Evolutionary conservation across 2,888 invertebrate genomes (phyloP), one percentile per base, ranked within the genome.

Genomic region (Anagyrus pseudococci): DNA sequence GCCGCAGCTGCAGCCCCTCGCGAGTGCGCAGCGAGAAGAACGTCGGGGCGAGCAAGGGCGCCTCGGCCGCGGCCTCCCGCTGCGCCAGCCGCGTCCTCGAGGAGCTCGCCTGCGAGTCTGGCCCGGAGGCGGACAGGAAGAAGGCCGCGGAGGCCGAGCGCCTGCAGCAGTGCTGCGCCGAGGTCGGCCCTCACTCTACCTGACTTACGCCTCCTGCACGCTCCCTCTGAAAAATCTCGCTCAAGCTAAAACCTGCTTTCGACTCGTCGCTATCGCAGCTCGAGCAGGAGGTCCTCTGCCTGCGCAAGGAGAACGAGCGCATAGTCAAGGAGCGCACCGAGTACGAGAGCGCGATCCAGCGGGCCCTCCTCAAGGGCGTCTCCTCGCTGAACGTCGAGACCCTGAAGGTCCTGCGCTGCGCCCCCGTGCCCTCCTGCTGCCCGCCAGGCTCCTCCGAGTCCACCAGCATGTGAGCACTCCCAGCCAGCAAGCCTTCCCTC

Each of bases 301-400:
- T 79, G 25, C 72, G 69, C 1, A 74, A 73, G 48, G 79, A 80
- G 61, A 79, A 77, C 44, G 74, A 77, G 48, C 70, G 71, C 26
- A 70, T 79, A 22, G 68, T 75, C 6, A 75, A 73, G 58, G 79
- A 79, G 54, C 73, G 72, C 17, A 70, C 72, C 1, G 77, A 79
- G 49, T 80, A 80, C 60, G 78, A 79, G 57, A 76, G 71, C 37
- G 76, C 77, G n/a, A 73, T 79, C 20, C 78, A 80, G 50, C 71
- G 77, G 22, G 80, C 79, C 2, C 54, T 80, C 15, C 68, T 79
- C 6, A 73, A 76, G 63, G 80, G 80, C 7, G 79, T 80, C 25
- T 77, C 79, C 0, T 78, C 74, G 1, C 68, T 80, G 40, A 80
- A 79, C 47, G 74, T 73, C 4, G 79, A 80, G 67, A 76, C 78